These are phyloP conservation scores for Zapornia atra DNA, from an alignment of 2,113 vertebrate species.

Conservation along the genomic window DNA sequence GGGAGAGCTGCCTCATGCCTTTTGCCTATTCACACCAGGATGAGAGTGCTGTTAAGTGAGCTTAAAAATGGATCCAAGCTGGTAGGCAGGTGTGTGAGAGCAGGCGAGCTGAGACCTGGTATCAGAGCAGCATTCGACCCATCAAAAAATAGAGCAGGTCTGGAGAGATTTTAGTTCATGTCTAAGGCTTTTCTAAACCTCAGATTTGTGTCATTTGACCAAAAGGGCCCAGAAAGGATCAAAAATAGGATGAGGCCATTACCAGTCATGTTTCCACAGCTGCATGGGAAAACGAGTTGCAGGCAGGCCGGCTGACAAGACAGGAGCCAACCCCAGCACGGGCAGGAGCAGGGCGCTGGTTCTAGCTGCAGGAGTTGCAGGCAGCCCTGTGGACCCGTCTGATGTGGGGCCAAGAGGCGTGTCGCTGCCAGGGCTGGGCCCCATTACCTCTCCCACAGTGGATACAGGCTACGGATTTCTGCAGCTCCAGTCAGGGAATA, in stretches of 20 bases:
- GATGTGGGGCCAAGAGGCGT: background rate
- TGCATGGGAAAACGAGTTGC: fast-evolving
- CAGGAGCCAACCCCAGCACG: background rate
- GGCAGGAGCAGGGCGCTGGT: background rate
- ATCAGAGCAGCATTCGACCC: background rate
- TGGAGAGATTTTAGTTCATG: background rate
- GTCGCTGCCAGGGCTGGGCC: background rate
- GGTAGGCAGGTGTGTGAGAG: background rate
- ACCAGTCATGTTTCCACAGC: background rate
- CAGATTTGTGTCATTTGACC: background rate
- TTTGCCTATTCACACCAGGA: fast-evolving
- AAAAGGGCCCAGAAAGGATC: background rate
- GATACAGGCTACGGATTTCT: slow-evolving; percentile 2
- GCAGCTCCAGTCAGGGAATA: background rate
- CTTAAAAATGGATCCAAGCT: background rate
- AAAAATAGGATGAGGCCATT: background rate
- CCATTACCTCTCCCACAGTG: background rate
- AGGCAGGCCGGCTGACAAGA: background rate
- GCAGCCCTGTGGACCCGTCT: background rate
- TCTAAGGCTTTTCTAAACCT: background rate
- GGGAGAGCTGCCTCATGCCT: background rate
- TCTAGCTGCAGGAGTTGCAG: background rate
- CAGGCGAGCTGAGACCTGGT: background rate
- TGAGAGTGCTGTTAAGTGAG: background rate
- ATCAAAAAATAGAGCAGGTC: background rate